Evolutionary conservation across 2,888 invertebrate genomes (phyloP), one percentile per base, ranked within the genome.

Genomic region (Erebia aethiops): DNA sequence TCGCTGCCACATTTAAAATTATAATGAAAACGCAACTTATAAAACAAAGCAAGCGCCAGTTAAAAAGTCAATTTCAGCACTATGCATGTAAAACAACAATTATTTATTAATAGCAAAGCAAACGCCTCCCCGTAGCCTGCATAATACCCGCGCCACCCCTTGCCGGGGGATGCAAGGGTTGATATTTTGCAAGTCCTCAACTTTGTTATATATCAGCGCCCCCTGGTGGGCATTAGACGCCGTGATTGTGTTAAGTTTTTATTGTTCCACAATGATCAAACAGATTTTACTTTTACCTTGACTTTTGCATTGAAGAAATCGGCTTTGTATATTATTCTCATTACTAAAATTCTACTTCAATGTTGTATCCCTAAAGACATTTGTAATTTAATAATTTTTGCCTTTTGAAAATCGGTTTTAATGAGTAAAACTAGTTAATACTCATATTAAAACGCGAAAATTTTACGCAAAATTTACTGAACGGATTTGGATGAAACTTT

Each of bases 201-300:
- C 83, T 86, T 87, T 84, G 85, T 88, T 88, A 86, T 83, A 84
- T 71, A 66, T 67, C 77, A 75, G 78, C 80, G 79, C 81, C 80
- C 80, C 80, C 77, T 75, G 80, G 73, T 77, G 68, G 11, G 54
- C 18, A 10, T 54, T 54, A 54, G 18, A 54, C 58, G 69, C 70
- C 70, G 60, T 67, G 71, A 71, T 73, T 67, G 61, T 43, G 63
- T 71, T 67, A 63, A 71, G 26, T 61, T 67, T 74, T 72, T 72
- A 72, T 67, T 67, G 57, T 56, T 35, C 35, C 35, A 35, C 35
- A 35, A 7, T 35, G 35, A 35, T 35, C 7, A 7, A 35, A 35
- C 35, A 35, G 35, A 35, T 35, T 35, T 35, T 5, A 35, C 35
- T 35, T 35, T 35, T 35, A 35, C 5, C 7, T 35, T 35, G 35